Percentiles rank a stretch among this genome's conserved stretches.
These are phyloP conservation scores for Schmidtea mediterranea DNA, from an alignment of 1,140 invertebrate species.

Conservation along the genomic window DNA sequence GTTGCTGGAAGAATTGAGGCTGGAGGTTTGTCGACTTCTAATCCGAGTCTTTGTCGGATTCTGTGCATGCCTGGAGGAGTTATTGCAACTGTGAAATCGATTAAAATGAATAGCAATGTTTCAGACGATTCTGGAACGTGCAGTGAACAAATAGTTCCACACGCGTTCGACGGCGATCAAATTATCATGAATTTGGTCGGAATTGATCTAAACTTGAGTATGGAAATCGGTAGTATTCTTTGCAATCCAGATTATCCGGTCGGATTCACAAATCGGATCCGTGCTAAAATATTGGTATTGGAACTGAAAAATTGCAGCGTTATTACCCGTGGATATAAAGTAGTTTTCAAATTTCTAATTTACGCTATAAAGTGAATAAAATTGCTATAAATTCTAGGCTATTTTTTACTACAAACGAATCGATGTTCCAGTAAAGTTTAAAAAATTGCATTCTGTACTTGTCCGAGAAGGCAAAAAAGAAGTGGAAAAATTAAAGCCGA, in stretches of 20 bases:
- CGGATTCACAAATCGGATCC: neutral
- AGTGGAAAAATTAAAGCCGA: too few relatives aligned
- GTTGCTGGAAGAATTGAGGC: slow-evolving; percentile 96
- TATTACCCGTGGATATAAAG: too few relatives aligned
- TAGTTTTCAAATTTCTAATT: too few relatives aligned
- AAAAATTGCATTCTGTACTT: too few relatives aligned
- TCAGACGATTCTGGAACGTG: neutral
- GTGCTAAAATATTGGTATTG: neutral
- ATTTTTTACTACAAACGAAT: too few relatives aligned
- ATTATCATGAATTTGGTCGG: neutral
- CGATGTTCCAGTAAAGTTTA: too few relatives aligned
- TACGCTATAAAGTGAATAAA: too few relatives aligned
- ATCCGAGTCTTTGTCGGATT: neutral
- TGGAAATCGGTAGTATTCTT: neutral
- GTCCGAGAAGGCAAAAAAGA: too few relatives aligned
- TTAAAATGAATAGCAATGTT: neutral
- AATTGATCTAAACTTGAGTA: neutral
- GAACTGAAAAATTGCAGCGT: neutral
- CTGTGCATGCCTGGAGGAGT: neutral
- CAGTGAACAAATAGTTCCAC: neutral
- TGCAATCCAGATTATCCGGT: neutral
- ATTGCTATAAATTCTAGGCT: too few relatives aligned
- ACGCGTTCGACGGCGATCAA: neutral
- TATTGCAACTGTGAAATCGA: neutral
- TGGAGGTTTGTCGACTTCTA: slow-evolving; percentile 28